Conservation (phyloP, 2,113 vertebrate species). For the Marcusenius ussheri region DNA sequence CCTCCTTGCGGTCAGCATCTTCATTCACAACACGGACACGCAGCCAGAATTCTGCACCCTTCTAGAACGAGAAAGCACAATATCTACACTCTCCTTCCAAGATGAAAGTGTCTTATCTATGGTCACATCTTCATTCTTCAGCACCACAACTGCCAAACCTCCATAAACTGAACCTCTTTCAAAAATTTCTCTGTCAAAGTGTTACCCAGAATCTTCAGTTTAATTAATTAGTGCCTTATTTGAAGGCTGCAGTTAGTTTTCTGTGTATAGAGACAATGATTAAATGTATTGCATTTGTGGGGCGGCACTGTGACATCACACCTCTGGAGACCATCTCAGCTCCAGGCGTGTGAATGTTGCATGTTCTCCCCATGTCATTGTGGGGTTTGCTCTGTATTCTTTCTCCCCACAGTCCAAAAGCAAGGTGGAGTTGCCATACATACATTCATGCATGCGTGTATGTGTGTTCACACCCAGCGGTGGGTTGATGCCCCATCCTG, state of each 20-base stretch:
- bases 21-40: constrained; percentile 32
- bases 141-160: background rate
- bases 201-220: background rate
- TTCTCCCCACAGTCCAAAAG: too few species aligned
- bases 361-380: too few species aligned
- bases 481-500: background rate
- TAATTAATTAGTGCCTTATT: background rate
- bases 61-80: background rate
- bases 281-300: background rate
- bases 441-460: too few species aligned
- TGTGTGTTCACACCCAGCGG: too few species aligned
- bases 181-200: background rate
- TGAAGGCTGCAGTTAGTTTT: background rate
- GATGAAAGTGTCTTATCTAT: background rate
- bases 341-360: background rate
- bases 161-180: background rate
- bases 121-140: background rate
- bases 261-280: background rate
- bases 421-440: too few species aligned
- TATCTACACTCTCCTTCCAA: background rate
- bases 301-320: background rate
- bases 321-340: background rate
- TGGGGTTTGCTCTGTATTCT: too few species aligned
- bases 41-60: constrained; percentile 30
- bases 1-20: constrained; percentile 1